Base-by-base conservation (phyloP, 2,113 vertebrate species). In the Microcebus lehilahytsara region DNA sequence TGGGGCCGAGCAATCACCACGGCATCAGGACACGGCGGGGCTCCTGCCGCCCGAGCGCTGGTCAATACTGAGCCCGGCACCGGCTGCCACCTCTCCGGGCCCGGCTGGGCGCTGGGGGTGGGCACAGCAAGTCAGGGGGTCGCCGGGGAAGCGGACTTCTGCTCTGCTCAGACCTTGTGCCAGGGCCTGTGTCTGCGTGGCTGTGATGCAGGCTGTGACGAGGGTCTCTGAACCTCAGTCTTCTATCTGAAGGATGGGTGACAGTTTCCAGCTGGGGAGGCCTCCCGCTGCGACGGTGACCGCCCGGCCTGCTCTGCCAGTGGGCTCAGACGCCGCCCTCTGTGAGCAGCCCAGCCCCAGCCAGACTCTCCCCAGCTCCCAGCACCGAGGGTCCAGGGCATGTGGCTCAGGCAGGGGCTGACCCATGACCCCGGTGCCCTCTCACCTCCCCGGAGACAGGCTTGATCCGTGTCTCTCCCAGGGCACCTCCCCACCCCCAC, bases 101-200 rank as follows among this genome's bases (percentile, higher is more conserved):
- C n/a, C 1, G 5, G 11, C 42, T 42, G 60, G 53, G n/a, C 2
- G 0, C 58, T 4, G 17, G 27, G 6, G 16, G 37, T 8, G 49
- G 49, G 9, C 9, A 9, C 25, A 22, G 32, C 34, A 5, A 34
- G 58, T 10, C 32, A 5, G 71, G 62, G n/a, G 1, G 11, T 2
- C 2, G 0, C 40, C 0, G 3, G 2, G 7, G 7, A 0, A 1
- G 51, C 2, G 6, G 51, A 20, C 9, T 0, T 40, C 8, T 0
- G 37, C 6, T 14, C 77, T 22, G 20, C 34, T 30, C 78, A 22
- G 56, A 1, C 0, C 0, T 3, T 3, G 22, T 20, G 25, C 14
- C n/a, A 1, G 5, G 53, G 22, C 27, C 77, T 1, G 1, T 22
- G 53, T 42, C 56, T 10, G 11, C 1, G 32, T 14, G 25, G 27